phyloP scores from a whole-genome alignment of 2,113 vertebrate genomes.

The Corynorhinus townsendii region DNA sequence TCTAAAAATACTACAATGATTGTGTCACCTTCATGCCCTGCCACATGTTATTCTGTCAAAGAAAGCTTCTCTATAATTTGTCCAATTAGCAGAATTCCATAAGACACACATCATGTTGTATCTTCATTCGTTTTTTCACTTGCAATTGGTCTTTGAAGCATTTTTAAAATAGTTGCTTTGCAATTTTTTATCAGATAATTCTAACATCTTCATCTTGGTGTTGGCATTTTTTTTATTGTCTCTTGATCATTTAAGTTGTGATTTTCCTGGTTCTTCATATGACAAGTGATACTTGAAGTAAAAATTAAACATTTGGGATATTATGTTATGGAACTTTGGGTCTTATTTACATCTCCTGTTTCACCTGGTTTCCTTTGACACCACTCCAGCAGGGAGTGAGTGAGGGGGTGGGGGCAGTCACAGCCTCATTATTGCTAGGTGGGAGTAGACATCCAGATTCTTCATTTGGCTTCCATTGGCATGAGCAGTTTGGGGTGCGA shows the following conservation, averaged over 20 bases:
- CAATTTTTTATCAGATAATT: background rate
- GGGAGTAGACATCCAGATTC: background rate
- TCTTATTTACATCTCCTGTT: background rate
- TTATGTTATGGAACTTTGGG: background rate
- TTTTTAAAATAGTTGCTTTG: background rate
- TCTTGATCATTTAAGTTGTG: background rate
- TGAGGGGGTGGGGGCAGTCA: accelerated
- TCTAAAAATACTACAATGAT: background rate
- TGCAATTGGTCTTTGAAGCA: background rate
- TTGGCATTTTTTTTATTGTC: background rate
- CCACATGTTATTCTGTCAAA: background rate
- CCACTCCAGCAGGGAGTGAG: background rate
- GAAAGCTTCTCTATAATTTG: background rate
- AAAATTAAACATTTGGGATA: background rate
- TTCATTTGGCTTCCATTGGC: background rate
- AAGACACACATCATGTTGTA: background rate
- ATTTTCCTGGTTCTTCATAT: background rate
- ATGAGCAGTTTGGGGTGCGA: background rate
- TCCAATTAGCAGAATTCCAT: background rate
- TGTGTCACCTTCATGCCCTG: background rate
- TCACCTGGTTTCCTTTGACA: background rate
- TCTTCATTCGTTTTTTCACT: background rate
- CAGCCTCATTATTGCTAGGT: background rate
- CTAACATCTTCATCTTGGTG: background rate
- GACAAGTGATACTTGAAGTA: background rate